A percentile compares a stretch with the other conserved stretches of the same genome.
Evolutionary conservation across 2,888 invertebrate species (phyloP).

Genomic region (Mylabris sibirica): DNA sequence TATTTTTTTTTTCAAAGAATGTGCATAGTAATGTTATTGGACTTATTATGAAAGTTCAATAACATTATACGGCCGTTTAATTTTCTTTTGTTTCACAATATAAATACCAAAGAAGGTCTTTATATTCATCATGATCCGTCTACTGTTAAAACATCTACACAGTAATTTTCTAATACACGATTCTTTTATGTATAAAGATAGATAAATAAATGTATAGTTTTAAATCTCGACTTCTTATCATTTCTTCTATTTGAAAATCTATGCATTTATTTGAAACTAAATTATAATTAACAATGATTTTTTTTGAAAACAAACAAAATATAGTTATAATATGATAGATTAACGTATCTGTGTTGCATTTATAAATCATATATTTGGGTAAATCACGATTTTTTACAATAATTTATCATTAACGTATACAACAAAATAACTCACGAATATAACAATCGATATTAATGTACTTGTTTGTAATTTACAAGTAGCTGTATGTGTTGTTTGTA

Average conservation of each 20-base stretch:
- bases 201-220: no score
- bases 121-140: slow-evolving; percentile 7
- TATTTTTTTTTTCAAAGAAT: not conserved
- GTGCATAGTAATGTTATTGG: slow-evolving; percentile 12
- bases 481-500: not conserved
- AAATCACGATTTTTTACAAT: no score
- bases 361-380: no score
- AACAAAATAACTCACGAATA: no score
- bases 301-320: no score
- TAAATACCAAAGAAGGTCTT: slow-evolving; percentile 11
- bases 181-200: not conserved
- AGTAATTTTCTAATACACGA: not conserved
- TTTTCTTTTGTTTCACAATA: slow-evolving; percentile 11
- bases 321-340: no score
- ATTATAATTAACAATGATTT: no score
- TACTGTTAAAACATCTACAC: slow-evolving; percentile 2
- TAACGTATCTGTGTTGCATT: no score
- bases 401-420: no score
- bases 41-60: slow-evolving; percentile 7
- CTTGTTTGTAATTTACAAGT: not conserved
- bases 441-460: not conserved
- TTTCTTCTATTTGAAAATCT: not conserved
- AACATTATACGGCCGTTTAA: slow-evolving; percentile 4
- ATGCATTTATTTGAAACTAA: no score
- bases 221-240: not conserved